Conservation (phyloP, 92 coral and sea anemone genomes). For the Porites rus region DNA sequence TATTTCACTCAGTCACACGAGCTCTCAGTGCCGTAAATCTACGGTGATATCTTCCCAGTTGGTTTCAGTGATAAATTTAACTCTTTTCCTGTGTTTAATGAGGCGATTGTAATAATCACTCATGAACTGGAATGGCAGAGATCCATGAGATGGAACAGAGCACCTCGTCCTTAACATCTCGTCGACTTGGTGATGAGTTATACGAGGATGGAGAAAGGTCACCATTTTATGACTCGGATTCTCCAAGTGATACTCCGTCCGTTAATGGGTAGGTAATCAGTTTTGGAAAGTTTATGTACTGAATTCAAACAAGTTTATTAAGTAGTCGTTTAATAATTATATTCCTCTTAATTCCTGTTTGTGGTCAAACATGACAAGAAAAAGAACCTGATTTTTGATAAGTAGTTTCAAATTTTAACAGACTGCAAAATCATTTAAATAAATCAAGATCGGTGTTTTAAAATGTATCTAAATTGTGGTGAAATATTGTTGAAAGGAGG, state of each 20-base stretch:
- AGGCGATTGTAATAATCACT: constrained; percentile 29
- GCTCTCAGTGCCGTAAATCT: neutral
- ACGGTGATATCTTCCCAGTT: constrained; percentile 25
- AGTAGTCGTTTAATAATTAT: constrained; percentile 35
- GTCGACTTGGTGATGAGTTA: constrained; percentile 14
- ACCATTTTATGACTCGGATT: constrained; percentile 73
- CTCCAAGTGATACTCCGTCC: constrained; percentile 75
- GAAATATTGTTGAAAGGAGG: neutral
- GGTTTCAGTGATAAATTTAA: constrained; percentile 20
- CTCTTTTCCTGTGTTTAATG: constrained; percentile 33
- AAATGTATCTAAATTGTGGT: neutral
- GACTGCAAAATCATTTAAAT: neutral
- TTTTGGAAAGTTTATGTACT: constrained; percentile 34
- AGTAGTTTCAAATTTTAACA: neutral
- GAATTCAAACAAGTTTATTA: constrained; percentile 33
- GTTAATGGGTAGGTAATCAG: constrained; percentile 54
- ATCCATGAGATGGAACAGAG: constrained; percentile 45
- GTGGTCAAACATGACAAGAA: neutral
- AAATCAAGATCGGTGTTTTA: neutral
- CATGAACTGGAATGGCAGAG: constrained; percentile 54
- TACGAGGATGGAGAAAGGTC: constrained; percentile 41
- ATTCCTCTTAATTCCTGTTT: constrained; percentile 12
- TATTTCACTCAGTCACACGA: neutral
- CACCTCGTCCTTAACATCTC: neutral
- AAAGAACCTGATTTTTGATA: neutral